Evolutionary conservation across 2,888 invertebrate genomes (phyloP).

Genomic region (Hyposoter didymator): DNA sequence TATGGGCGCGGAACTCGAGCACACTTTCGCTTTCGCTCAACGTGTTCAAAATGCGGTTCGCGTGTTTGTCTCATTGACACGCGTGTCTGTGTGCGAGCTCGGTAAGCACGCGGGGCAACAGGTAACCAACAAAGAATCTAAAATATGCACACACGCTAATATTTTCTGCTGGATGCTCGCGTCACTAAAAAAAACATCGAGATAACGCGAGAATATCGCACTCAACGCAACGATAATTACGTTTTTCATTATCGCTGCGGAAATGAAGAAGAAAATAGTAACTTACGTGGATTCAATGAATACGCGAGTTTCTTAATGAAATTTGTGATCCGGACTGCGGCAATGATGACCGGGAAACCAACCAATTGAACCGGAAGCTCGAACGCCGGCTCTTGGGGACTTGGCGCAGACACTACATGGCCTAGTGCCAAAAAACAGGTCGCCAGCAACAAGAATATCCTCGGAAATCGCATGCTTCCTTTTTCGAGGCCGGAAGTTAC

Average conservation of each 20-base stretch:
- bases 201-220: slow-evolving; percentile 3
- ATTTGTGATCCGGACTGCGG: slow-evolving; percentile 91
- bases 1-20: slow-evolving; percentile 72
- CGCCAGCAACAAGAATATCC: slow-evolving; percentile 74
- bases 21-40: slow-evolving; percentile 80
- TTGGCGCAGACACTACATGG: slow-evolving; percentile 78
- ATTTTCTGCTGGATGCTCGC: background rate
- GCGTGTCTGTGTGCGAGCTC: background rate
- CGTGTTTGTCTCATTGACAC: slow-evolving; percentile 34
- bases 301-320: slow-evolving; percentile 94
- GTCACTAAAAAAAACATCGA: slow-evolving; percentile 11
- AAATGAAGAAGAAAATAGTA: slow-evolving; percentile 1
- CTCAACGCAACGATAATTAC: slow-evolving; percentile 37
- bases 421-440: slow-evolving; percentile 76
- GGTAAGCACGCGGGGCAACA: slow-evolving; percentile 33
- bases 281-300: slow-evolving; percentile 92
- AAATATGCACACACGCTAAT: slow-evolving; percentile 33
- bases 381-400: slow-evolving; percentile 86
- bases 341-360: slow-evolving; percentile 93
- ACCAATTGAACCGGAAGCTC: slow-evolving; percentile 93
- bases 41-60: slow-evolving; percentile 50
- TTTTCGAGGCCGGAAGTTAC: background rate
- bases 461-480: slow-evolving; percentile 78
- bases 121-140: slow-evolving; percentile 26
- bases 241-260: slow-evolving; percentile 36